phyloP scores from a whole-genome alignment of 2,113 vertebrate genomes.

The Corythoichthys haematopterus region DNA sequence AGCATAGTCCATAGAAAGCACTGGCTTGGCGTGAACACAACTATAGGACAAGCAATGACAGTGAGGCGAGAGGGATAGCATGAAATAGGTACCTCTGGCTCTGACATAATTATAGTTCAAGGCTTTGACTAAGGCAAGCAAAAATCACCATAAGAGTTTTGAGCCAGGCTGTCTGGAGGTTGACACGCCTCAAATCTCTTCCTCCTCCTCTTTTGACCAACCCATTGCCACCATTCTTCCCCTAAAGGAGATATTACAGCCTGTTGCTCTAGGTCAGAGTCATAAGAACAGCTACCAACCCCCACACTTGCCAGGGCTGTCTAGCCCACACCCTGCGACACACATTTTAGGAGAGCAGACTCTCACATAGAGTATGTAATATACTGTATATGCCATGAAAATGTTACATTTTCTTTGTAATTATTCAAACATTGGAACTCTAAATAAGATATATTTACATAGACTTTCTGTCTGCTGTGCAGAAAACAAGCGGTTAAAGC shows the following conservation, averaged over 20 bases:
- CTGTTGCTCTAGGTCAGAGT: conserved; percentile 56
- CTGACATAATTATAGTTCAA: conserved; percentile 28
- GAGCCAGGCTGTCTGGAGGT: conserved; percentile 16
- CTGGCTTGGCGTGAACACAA: conserved; percentile 46
- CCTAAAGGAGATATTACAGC: conserved; percentile 56
- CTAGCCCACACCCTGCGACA: conserved; percentile 44
- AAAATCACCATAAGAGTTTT: conserved; percentile 18
- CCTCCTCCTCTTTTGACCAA: conserved; percentile 16
- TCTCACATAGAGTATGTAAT: conserved; percentile 6
- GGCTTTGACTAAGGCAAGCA: conserved; percentile 19
- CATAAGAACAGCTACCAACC: conserved; percentile 36
- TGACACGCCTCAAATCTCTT: conserved; percentile 17
- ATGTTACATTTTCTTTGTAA: background rate
- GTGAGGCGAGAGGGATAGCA: background rate
- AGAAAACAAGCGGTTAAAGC: conserved; percentile 39
- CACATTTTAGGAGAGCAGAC: background rate
- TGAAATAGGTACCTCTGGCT: conserved; percentile 17
- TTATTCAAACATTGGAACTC: background rate
- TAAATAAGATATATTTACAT: background rate
- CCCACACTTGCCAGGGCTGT: conserved; percentile 42
- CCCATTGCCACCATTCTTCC: conserved; percentile 18
- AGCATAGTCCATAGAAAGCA: conserved; percentile 43
- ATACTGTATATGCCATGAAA: too few relatives aligned
- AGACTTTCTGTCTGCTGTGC: background rate
- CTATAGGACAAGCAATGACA: conserved; percentile 22